These are phyloP conservation scores for Callyntrura guangdongensis DNA, from an alignment of 2,888 invertebrate species.

Conservation along the genomic window DNA sequence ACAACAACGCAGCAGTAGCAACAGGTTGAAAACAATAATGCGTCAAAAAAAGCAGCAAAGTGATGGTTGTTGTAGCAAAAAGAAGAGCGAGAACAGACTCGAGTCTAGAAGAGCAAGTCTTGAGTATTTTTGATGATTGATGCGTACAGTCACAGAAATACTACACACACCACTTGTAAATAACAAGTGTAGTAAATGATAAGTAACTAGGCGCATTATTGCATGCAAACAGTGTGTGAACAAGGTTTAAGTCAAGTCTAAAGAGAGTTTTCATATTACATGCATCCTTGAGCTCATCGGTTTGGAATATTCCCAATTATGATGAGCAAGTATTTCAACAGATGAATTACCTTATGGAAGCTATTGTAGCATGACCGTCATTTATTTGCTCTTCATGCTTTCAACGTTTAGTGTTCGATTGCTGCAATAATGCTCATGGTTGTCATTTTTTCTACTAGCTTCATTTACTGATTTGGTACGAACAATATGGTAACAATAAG, in stretches of 20 bases:
- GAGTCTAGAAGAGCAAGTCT: constrained; percentile 10
- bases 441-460: constrained; percentile 60
- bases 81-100: background rate
- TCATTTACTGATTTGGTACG: background rate
- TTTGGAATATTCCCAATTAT: constrained; percentile 72
- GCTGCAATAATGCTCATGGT: constrained; percentile 47
- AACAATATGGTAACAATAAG: constrained; percentile 26
- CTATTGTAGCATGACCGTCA: constrained; percentile 78
- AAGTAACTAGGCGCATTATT: constrained; percentile 28
- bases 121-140: constrained; percentile 19
- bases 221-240: constrained; percentile 55
- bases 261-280: constrained; percentile 63
- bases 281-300: constrained; percentile 77
- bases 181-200: constrained; percentile 7
- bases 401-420: constrained; percentile 58
- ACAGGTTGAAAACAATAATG: constrained; percentile 25
- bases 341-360: constrained; percentile 62
- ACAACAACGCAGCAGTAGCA: background rate
- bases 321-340: constrained; percentile 59
- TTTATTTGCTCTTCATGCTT: constrained; percentile 70
- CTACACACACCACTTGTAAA: background rate
- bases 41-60: background rate
- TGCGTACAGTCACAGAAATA: constrained; percentile 9
- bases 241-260: constrained; percentile 62
- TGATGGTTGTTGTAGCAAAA: constrained; percentile 10